Base-by-base conservation (phyloP, 2,113 vertebrate genomes). In the Psilopogon haemacephalus region DNA sequence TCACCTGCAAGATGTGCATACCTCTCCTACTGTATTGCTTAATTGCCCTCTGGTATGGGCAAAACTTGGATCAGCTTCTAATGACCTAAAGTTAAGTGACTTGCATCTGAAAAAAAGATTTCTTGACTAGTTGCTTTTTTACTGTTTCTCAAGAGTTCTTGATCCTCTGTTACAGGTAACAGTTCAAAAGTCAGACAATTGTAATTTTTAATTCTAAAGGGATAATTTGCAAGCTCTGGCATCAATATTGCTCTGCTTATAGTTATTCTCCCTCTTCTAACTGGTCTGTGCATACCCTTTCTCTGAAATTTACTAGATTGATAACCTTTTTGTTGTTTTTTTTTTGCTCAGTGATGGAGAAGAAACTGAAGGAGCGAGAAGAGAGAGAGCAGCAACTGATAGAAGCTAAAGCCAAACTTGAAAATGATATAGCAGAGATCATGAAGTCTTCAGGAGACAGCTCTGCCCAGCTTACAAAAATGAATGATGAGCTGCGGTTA, bases 361-460 rank as follows among this genome's bases (percentile, higher is more conserved):
- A 97, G 84, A 99, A 98, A 63, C 67, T 98, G 83, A 99, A 98
- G 97, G 94, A 98, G 72, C 92, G 97, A 44, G 98, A 98, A 88
- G 98, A 98, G 93, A 98, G 97, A 83, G 97, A 98, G 44, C 97
- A 98, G 42, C 98, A 98, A 76, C 95, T 99, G 84, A 87, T 94
- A 9, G 98, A 98, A 59, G 98, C 98, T 32, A 99, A 99, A 97
- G 90, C 87, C 93, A 99, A 99, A 90, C 96, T 99, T 69, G 98
- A 99, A 96, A 98, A 97, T 14, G 97, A 99, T 78, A 98, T 99
- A 74, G 98, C 98, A 16, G 98, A 99, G 79, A 98, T 99, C 96
- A 98, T 99, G 94, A 99, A 98, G 90, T 98, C 98, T 20, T 99
- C 99, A 5, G 99, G 99, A 81, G 98, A 99, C 93, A 98, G 97